Conservation (phyloP, 2,113 vertebrate genomes). For the Silurus asotus region DNA sequence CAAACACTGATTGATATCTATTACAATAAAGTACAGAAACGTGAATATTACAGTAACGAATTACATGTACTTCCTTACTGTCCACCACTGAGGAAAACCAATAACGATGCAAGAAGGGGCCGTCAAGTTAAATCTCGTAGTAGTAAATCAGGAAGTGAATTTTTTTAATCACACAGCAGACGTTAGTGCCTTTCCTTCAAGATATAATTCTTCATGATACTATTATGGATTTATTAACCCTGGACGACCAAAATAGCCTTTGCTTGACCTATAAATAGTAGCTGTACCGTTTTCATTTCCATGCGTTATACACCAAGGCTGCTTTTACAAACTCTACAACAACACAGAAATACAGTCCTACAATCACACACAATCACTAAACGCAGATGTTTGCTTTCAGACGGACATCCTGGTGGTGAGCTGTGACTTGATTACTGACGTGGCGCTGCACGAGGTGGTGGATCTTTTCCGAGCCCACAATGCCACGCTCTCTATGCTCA, state of each 20-base stretch:
- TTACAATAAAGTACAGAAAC: too few relatives aligned
- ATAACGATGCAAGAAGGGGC: not conserved
- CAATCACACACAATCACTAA: not conserved
- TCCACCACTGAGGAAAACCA: not conserved
- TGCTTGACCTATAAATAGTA: too few relatives aligned
- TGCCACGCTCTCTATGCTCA: conserved; percentile 91
- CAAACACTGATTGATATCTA: too few relatives aligned
- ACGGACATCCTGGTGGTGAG: conserved; percentile 92
- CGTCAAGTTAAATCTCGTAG: not conserved
- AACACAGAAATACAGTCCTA: not conserved
- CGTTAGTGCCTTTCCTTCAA: not conserved
- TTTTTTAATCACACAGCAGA: not conserved
- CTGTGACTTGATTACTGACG: conserved; percentile 94
- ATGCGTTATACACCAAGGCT: not conserved
- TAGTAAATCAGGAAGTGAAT: not conserved
- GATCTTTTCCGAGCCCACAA: conserved; percentile 93
- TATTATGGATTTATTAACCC: not conserved
- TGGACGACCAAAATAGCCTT: not conserved
- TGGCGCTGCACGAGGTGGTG: conserved; percentile 92
- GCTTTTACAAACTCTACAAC: not conserved
- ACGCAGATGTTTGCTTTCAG: conserved; percentile 65
- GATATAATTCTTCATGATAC: too few relatives aligned
- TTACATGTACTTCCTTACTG: too few relatives aligned
- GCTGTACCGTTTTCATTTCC: not conserved
- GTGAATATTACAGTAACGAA: too few relatives aligned